Evolutionary conservation across 1,140 invertebrate species (phyloP).

Genomic region (Ceratitis capitata): DNA sequence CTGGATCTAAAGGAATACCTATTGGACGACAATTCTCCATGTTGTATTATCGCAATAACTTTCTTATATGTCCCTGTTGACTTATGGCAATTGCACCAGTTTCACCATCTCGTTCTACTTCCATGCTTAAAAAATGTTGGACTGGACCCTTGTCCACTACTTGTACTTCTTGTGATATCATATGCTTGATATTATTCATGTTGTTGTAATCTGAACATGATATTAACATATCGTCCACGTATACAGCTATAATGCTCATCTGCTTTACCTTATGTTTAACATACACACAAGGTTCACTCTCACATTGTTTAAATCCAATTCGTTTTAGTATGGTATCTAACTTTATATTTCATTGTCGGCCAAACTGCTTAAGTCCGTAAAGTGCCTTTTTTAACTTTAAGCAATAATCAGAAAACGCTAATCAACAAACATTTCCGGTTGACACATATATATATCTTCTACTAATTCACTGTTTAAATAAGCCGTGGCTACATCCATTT

Average conservation of each 20-base stretch:
- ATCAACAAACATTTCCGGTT: slow-evolving; percentile 57
- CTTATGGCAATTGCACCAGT: slow-evolving; percentile 14
- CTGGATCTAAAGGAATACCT: neutral
- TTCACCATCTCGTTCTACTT: slow-evolving; percentile 49
- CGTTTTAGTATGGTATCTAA: slow-evolving; percentile 40
- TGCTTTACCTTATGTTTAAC: slow-evolving; percentile 49
- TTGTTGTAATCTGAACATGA: neutral
- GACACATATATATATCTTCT: slow-evolving; percentile 65
- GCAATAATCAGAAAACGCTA: slow-evolving; percentile 40
- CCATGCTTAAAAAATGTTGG: slow-evolving; percentile 54
- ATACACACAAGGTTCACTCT: slow-evolving; percentile 45
- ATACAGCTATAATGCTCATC: slow-evolving; percentile 40
- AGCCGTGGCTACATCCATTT: slow-evolving; percentile 65
- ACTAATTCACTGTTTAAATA: slow-evolving; percentile 65
- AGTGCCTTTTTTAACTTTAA: slow-evolving; percentile 49
- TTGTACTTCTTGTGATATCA: slow-evolving; percentile 46
- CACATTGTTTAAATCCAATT: slow-evolving; percentile 30
- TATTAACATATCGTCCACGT: slow-evolving; percentile 38
- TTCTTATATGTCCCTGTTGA: slow-evolving; percentile 44
- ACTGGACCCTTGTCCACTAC: slow-evolving; percentile 49
- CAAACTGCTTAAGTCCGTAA: slow-evolving; percentile 54
- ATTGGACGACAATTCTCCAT: slow-evolving; percentile 30
- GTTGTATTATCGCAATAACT: neutral
- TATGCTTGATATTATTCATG: neutral
- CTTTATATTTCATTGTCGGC: slow-evolving; percentile 50